Conservation (phyloP, 2,113 vertebrate species). For the Psophia crepitans region DNA sequence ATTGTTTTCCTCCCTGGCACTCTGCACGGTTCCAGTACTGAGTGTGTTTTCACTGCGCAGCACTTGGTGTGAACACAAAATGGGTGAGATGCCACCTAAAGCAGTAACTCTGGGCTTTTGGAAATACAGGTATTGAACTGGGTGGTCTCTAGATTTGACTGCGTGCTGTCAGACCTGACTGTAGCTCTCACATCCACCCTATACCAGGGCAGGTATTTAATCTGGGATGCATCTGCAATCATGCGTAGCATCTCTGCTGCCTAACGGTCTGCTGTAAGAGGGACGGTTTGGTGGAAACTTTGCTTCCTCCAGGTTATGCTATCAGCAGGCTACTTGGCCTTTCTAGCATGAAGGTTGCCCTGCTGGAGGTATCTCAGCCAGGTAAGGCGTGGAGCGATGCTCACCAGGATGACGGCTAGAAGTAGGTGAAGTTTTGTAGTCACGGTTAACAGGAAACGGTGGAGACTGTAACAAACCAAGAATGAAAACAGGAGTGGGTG, state of each 20-base stretch:
- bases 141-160: background rate
- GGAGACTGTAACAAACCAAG: slow-evolving; percentile 63
- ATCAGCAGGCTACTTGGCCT: background rate
- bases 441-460: slow-evolving; percentile 35
- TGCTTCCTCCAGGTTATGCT: background rate
- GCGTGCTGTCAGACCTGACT: background rate
- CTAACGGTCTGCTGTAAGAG: background rate
- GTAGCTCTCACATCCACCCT: background rate
- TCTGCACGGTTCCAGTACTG: background rate
- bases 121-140: background rate
- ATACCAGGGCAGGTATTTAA: background rate
- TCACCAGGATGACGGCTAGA: background rate
- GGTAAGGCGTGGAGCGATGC: background rate
- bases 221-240: background rate
- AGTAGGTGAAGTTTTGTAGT: slow-evolving; percentile 25
- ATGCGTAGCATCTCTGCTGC: background rate
- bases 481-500: slow-evolving; percentile 57
- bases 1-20: background rate
- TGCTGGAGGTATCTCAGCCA: background rate
- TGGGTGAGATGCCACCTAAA: background rate
- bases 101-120: background rate
- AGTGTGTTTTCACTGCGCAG: background rate
- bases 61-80: background rate
- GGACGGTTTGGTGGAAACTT: background rate
- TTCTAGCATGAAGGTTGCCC: background rate